A percentile compares a stretch with the other conserved stretches of the same genome.
Evolutionary conservation across 2,797 vertebrate species (phyloP).

Genomic region (Sparus aurata): DNA sequence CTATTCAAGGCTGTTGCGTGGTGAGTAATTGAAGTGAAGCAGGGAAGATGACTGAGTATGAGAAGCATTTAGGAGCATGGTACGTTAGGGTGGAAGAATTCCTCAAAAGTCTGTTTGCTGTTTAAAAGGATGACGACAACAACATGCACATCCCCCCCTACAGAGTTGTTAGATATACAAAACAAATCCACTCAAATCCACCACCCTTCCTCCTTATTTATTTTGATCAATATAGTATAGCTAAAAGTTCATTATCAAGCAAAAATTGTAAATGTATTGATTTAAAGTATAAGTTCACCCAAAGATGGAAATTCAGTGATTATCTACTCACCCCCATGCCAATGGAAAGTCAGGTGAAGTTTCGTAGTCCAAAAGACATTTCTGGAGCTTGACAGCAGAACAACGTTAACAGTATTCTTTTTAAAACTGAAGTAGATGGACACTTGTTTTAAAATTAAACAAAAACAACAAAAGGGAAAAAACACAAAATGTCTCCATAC

Average conservation of each 20-base stretch:
- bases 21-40: constrained; percentile 2
- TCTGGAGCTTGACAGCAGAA: no score
- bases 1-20: background rate
- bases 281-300: no score
- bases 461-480: no score
- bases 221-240: background rate
- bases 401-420: no score
- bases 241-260: background rate
- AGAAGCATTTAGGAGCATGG: constrained; percentile 1
- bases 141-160: background rate
- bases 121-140: constrained; percentile 1
- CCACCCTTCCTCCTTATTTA: background rate
- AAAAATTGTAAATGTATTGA: background rate
- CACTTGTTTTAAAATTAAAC: no score
- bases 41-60: background rate
- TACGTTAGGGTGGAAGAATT: background rate
- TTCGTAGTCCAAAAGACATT: no score
- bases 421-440: no score
- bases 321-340: no score
- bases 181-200: background rate
- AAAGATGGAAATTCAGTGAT: no score
- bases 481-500: no score
- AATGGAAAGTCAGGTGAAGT: no score
- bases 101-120: background rate
- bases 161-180: background rate